These are phyloP conservation scores for Lasiurus cinereus DNA, from an alignment of 2,113 vertebrate genomes.

Conservation along the genomic window DNA sequence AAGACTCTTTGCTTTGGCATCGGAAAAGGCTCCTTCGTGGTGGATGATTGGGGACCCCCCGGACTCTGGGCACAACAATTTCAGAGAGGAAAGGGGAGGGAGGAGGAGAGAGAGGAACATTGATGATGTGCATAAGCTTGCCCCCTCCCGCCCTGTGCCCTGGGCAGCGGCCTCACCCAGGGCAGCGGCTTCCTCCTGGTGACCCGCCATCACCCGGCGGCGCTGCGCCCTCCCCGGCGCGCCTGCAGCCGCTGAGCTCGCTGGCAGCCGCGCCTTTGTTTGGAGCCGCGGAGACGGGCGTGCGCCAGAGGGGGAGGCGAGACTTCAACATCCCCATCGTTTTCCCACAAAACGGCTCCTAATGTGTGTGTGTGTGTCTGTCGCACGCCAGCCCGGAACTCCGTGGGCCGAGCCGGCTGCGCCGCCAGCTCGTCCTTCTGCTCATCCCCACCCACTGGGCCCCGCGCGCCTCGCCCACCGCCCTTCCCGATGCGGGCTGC, in stretches of 20 bases:
- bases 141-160: neutral
- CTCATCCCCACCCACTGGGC: neutral
- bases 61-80: no score
- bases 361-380: neutral
- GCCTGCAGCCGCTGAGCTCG: neutral
- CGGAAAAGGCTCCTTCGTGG: no score
- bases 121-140: no score
- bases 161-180: neutral
- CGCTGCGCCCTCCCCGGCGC: neutral
- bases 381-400: conserved; percentile 16
- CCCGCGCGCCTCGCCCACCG: conserved; percentile 3
- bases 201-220: neutral
- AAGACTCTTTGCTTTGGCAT: no score
- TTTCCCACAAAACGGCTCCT: conserved; percentile 55
- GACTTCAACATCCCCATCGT: neutral
- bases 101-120: no score
- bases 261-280: conserved; percentile 59
- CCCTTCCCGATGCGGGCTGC: neutral
- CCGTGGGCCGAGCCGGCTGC: neutral
- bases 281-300: neutral
- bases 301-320: neutral
- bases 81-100: no score
- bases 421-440: conserved; percentile 18
- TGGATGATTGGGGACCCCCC: no score
- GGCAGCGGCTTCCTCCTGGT: neutral